Percentiles rank a stretch among this genome's conserved stretches.
phyloP scores from a whole-genome alignment of 92 coral and sea anemone genomes.

The Porites divaricata region DNA sequence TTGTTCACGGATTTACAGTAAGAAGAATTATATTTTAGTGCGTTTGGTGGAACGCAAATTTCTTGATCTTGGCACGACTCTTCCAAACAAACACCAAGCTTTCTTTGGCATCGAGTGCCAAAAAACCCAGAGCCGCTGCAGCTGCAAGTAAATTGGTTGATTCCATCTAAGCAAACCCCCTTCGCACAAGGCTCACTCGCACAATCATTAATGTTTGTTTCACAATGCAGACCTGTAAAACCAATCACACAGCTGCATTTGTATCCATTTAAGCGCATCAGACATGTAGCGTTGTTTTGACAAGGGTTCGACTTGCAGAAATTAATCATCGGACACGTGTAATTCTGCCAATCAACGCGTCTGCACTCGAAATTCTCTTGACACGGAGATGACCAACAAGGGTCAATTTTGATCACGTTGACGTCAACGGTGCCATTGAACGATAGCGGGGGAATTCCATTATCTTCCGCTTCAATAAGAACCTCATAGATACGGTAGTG shows the following conservation, averaged over 20 bases:
- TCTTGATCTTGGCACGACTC: constrained; percentile 48
- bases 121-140: constrained; percentile 71
- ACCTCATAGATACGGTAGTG: constrained; percentile 40
- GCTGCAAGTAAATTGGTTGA: constrained; percentile 70
- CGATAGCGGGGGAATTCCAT: constrained; percentile 62
- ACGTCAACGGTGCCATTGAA: constrained; percentile 72
- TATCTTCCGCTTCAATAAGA: constrained; percentile 74
- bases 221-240: constrained; percentile 67
- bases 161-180: constrained; percentile 74
- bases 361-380: constrained; percentile 77
- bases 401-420: constrained; percentile 79
- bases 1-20: constrained; percentile 29
- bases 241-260: constrained; percentile 78
- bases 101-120: constrained; percentile 78
- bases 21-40: not conserved
- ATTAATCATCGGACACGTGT: constrained; percentile 57
- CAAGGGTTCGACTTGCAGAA: constrained; percentile 74
- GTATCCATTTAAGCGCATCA: constrained; percentile 31
- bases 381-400: constrained; percentile 74
- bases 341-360: constrained; percentile 75
- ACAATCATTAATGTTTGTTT: constrained; percentile 80
- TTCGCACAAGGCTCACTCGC: constrained; percentile 9
- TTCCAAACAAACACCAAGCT: constrained; percentile 52
- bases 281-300: constrained; percentile 50
- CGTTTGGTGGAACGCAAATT: constrained; percentile 58